Base-by-base conservation (phyloP, 2,797 vertebrate species). In the Tenualosa ilisha region DNA sequence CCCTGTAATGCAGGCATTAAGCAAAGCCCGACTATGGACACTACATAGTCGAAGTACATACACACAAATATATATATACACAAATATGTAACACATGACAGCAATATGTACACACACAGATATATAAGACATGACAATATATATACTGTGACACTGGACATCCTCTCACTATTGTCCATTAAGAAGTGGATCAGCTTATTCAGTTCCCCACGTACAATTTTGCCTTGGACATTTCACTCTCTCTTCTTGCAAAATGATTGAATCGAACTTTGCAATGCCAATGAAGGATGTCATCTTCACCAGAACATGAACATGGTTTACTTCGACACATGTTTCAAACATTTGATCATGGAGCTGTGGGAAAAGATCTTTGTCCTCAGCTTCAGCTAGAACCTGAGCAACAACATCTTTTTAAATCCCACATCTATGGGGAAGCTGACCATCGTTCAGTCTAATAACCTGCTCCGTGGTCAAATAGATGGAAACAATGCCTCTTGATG, bases 181-280 rank as follows among this genome's bases (percentile, higher is more conserved):
- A 9, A 63, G 7, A 63, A 63, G n/a, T 63, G 61, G n/a, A 63
- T 63, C 61, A 63, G 24, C n/a, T 63, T 63, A 63, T n/a, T 24
- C 7, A 63, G 22, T 8, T 24, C n/a, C n/a, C n/a, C 31, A 31
- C 31, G 31, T 31, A 31, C 31, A 31, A 31, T 31, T 31, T 31
- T 31, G 31, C 31, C 31, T 31, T 7, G 61, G 5, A 63, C 22
- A 26, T 63, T n/a, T 63, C 61, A 63, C 6, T 63, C n/a, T 63
- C 61, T 63, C 61, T 63, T 63, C n/a, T 63, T 63, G 61, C 61
- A 63, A 63, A 63, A 24, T 63, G 61, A 63, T 63, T 63, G 9
- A 63, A 63, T 63, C 61, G 22, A 1, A 63, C n/a, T 63, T 63
- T 63, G 9, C 61, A 63, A 20, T 63, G 24, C 61, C 1, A 63